phyloP scores from a whole-genome alignment of 2,797 vertebrate species.

The Lateolabrax maculatus region DNA sequence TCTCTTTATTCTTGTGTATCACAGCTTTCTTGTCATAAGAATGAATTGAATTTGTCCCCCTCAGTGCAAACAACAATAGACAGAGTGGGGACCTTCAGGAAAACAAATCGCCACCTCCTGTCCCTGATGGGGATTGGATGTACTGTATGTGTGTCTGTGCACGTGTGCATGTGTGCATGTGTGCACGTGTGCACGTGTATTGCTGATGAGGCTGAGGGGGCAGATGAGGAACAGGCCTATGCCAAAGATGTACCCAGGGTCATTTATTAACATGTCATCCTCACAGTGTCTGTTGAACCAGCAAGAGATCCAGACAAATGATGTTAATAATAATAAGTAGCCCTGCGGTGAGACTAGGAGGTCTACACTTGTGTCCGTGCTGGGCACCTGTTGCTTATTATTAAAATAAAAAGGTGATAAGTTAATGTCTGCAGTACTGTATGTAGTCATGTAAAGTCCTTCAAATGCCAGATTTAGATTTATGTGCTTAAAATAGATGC shows the following conservation, averaged over 20 bases:
- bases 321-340: conserved; percentile 96
- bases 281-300: conserved; percentile 94
- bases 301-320: conserved; percentile 97
- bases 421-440: conserved; percentile 41
- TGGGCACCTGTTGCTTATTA: conserved; percentile 75
- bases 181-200: conserved; percentile 72
- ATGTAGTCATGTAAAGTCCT: conserved; percentile 40
- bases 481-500: conserved; percentile 45
- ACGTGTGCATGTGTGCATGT: conserved; percentile 71
- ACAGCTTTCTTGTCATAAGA: conserved; percentile 96
- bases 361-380: conserved; percentile 73
- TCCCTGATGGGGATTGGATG: conserved; percentile 94
- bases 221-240: conserved; percentile 95
- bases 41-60: conserved; percentile 99
- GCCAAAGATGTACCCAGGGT: conserved; percentile 92
- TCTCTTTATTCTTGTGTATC: conserved; percentile 85
- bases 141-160: conserved; percentile 69
- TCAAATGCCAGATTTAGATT: conserved; percentile 23
- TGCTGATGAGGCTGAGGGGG: conserved; percentile 85
- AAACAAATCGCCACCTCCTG: conserved; percentile 95
- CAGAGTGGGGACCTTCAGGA: conserved; percentile 96
- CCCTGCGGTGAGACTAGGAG: conserved; percentile 91
- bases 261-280: conserved; percentile 98
- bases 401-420: conserved; percentile 57
- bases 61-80: conserved; percentile 99